phyloP scores from a whole-genome alignment of 2,113 vertebrate genomes.

The Noctilio leporinus region DNA sequence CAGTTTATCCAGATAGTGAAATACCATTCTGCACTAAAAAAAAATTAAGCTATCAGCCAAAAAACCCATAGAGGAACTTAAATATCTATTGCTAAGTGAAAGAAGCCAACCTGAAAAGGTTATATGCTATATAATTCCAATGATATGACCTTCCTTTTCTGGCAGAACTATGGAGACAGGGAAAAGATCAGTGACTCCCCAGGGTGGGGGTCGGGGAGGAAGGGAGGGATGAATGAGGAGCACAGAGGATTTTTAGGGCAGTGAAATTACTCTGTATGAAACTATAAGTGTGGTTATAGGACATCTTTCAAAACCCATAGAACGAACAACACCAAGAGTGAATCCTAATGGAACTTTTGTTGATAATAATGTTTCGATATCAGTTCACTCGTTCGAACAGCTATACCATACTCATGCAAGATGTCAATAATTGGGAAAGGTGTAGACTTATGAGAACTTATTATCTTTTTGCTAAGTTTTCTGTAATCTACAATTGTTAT shows the following conservation, averaged over 20 bases:
- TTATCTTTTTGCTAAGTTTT: background rate
- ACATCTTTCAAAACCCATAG: background rate
- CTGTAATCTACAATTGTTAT: background rate
- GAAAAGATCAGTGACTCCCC: background rate
- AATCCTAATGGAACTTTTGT: too few relatives aligned
- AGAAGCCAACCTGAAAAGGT: background rate
- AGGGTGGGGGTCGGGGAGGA: rapidly evolving
- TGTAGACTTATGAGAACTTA: rapidly evolving
- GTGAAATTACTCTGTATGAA: background rate
- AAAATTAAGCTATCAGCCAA: background rate
- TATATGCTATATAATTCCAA: rapidly evolving
- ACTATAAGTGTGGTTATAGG: rapidly evolving
- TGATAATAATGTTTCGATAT: rapidly evolving
- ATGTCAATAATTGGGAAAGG: rapidly evolving
- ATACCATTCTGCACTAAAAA: background rate
- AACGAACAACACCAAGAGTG: rapidly evolving
- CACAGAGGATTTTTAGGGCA: background rate
- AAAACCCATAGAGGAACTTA: too few relatives aligned
- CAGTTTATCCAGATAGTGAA: rapidly evolving
- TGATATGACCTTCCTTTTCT: background rate
- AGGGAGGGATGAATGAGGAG: too few relatives aligned
- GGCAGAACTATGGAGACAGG: background rate
- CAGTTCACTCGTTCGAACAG: rapidly evolving
- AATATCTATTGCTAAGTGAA: rapidly evolving
- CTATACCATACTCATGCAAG: rapidly evolving